Evolutionary conservation across 2,113 vertebrate species (phyloP), one percentile per base, ranked within the genome.

Genomic region (Gulo gulo): DNA sequence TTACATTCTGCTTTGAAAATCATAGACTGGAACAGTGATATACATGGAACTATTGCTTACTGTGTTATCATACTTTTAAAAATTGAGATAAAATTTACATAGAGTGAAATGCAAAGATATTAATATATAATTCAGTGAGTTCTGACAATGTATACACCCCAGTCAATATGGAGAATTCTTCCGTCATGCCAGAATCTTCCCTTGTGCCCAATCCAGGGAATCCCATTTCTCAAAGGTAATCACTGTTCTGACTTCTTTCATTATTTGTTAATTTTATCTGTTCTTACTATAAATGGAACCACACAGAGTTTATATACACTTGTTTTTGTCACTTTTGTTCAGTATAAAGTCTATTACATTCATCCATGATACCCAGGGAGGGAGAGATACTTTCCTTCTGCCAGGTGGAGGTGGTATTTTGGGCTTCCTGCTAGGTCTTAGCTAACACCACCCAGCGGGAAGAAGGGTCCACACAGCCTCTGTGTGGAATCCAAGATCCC

Each of bases 1-100:
- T 73, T 78, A 23, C 1, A 1, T 83, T 94, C 65, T 90, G 4
- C 67, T 94, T 96, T 95, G 3, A 82, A 94, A 97, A 82, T 45
- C 57, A 31, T 69, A 65, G 16, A 61, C 45, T 52, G 5, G 13
- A 69, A 55, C 12, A 24, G 31, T 84, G 26, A 39, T 42, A 52
- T 74, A 16, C 39, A 83, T 79, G 18, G 7, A 80, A 36, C 5
- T 95, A 29, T 63, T 57, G 42, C 34, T 39, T 91, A 42, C 1
- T 83, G 39, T 71, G n/a, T 42, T 78, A 34, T 45, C 12, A 81
- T 73, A 42, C 80, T 63, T 67, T 63, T 9, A 23, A 73, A 69
- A 69, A n/a, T 65, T 59, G 20, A 76, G 34, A 71, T 84, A 87
- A 86, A 73, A 18, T 80, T 79, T 78, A 24, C 2, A 26, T 36